A percentile compares a stretch with the other conserved stretches of the same genome.
phyloP scores from a whole-genome alignment of 2,797 vertebrate genomes.

The Lepus oiostolus region DNA sequence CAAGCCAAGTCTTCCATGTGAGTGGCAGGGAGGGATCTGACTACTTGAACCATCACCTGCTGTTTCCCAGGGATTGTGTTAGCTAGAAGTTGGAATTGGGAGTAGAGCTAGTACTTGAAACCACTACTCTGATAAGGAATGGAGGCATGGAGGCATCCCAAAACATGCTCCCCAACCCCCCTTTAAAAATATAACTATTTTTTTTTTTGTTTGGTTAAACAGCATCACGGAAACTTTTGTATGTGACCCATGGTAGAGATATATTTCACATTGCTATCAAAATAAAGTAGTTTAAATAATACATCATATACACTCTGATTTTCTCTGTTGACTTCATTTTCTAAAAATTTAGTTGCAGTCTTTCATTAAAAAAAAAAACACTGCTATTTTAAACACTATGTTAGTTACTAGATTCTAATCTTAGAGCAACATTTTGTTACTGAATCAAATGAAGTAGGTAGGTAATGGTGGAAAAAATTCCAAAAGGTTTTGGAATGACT shows the following conservation, averaged over 20 bases:
- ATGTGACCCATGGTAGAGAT: not conserved
- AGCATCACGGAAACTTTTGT: not conserved
- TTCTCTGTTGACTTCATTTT: conserved; percentile 3
- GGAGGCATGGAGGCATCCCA: too few relatives aligned
- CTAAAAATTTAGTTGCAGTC: conserved; percentile 10
- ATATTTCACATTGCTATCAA: conserved; percentile 35
- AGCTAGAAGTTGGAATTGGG: too few relatives aligned
- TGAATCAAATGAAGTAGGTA: conserved; percentile 15
- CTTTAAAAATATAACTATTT: not conserved
- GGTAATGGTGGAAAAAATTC: not conserved
- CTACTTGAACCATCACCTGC: too few relatives aligned
- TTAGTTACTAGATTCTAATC: not conserved
- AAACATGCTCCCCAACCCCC: too few relatives aligned
- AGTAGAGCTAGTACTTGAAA: too few relatives aligned
- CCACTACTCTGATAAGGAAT: too few relatives aligned
- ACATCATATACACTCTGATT: not conserved
- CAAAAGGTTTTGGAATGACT: conserved; percentile 10
- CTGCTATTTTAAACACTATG: not conserved
- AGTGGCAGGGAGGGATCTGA: too few relatives aligned
- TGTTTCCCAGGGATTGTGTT: too few relatives aligned
- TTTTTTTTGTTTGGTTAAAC: conserved; percentile 9
- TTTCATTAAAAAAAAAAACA: not conserved
- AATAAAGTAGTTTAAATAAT: conserved; percentile 8
- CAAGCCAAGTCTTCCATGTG: too few relatives aligned
- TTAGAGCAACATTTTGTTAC: not conserved